Percentiles rank a stretch among this genome's conserved stretches.
These are phyloP conservation scores for Zaprionus bogoriensis DNA, from an alignment of 2,888 invertebrate species.

Conservation along the genomic window DNA sequence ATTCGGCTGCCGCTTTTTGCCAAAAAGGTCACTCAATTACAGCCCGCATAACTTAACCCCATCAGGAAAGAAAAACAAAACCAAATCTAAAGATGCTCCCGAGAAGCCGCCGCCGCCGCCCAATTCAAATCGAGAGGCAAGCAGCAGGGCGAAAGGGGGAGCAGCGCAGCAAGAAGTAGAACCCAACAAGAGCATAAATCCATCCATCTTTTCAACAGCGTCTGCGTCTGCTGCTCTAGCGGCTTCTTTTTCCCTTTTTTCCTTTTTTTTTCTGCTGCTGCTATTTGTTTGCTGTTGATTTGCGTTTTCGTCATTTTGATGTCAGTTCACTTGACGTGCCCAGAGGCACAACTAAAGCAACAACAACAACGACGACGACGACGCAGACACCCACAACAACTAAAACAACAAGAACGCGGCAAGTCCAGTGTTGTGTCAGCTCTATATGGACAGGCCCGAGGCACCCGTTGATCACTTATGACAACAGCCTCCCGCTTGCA, in stretches of 20 bases:
- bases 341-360: conserved; percentile 15
- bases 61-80: conserved; percentile 20
- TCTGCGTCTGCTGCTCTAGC: conserved; percentile 29
- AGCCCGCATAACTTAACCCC: conserved; percentile 46
- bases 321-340: conserved; percentile 73
- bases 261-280: conserved; percentile 34
- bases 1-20: conserved; percentile 22
- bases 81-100: conserved; percentile 35
- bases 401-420: conserved; percentile 30
- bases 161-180: neutral
- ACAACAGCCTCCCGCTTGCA: conserved; percentile 52
- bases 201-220: conserved; percentile 73
- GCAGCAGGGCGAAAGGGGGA: neutral
- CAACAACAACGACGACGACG: conserved; percentile 11
- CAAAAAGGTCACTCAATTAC: conserved; percentile 60
- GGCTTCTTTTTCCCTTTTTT: conserved; percentile 17
- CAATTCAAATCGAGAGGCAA: conserved; percentile 9
- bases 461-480: conserved; percentile 75
- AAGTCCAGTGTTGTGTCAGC: conserved; percentile 14
- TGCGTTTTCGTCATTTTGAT: conserved; percentile 78
- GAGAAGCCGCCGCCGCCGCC: conserved; percentile 41
- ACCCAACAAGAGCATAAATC: conserved; percentile 55
- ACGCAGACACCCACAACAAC: conserved; percentile 4
- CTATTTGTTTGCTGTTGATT: conserved; percentile 73
- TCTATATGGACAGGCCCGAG: conserved; percentile 44